phyloP scores from a whole-genome alignment of 2,797 vertebrate species.

The Pelobates cultripes region DNA sequence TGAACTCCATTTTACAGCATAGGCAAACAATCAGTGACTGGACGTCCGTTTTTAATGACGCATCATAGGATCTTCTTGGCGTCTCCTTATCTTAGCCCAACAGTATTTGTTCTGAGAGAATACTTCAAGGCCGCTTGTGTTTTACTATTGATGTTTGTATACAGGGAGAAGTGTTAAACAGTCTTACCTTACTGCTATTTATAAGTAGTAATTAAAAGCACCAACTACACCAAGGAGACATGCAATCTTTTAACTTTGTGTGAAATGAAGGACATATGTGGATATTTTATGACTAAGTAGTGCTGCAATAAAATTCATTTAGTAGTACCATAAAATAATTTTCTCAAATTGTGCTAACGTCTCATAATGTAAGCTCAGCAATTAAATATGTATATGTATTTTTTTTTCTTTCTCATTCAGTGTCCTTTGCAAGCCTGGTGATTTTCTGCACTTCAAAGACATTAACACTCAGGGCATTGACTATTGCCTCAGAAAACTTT shows the following conservation, averaged over 20 bases:
- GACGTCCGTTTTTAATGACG: slow-evolving; percentile 63
- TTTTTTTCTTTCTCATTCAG: slow-evolving; percentile 70
- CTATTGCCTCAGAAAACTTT: slow-evolving; percentile 65
- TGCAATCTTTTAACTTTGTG: slow-evolving; percentile 42
- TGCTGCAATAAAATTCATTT: slow-evolving; percentile 19
- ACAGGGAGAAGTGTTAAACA: background rate
- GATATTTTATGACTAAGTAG: slow-evolving; percentile 2
- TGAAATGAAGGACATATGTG: slow-evolving; percentile 45
- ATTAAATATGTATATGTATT: background rate
- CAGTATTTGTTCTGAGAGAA: slow-evolving; percentile 75
- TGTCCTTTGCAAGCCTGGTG: slow-evolving; percentile 99
- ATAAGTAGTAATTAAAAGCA: slow-evolving; percentile 45
- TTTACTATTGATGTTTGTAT: slow-evolving; percentile 62
- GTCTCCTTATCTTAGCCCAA: slow-evolving; percentile 75
- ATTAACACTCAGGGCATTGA: slow-evolving; percentile 74
- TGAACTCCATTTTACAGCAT: background rate
- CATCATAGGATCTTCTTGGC: slow-evolving; percentile 73
- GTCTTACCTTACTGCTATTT: slow-evolving; percentile 47
- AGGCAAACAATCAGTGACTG: background rate
- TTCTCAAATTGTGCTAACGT: slow-evolving; percentile 34
- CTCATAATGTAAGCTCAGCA: slow-evolving; percentile 6
- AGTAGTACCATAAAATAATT: slow-evolving; percentile 36
- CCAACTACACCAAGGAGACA: background rate
- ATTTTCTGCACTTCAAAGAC: slow-evolving; percentile 77
- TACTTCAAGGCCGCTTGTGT: slow-evolving; percentile 76